Percentiles rank a stretch among this genome's conserved stretches.
Evolutionary conservation across 2,888 invertebrate species (phyloP).

Genomic region (Watsonalla binaria): DNA sequence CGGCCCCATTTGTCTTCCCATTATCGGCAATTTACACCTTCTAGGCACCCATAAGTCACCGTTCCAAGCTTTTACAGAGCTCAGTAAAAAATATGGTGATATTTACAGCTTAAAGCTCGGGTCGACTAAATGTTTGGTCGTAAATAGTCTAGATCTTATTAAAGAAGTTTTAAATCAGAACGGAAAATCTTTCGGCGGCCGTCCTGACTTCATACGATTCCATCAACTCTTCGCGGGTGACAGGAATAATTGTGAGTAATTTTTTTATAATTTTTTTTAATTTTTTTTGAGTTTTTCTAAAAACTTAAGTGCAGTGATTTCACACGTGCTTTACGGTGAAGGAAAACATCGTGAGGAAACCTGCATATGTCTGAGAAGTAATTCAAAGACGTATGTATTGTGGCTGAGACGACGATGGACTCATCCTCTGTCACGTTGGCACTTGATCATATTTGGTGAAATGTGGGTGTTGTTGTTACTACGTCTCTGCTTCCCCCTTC

Average conservation of each 20-base stretch:
- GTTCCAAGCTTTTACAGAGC: constrained; percentile 84
- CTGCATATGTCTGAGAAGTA: too few species aligned
- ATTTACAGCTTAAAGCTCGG: constrained; percentile 85
- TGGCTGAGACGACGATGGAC: too few species aligned
- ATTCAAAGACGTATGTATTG: too few species aligned
- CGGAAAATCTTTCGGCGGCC: constrained; percentile 89
- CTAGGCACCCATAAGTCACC: constrained; percentile 82
- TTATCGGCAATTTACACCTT: constrained; percentile 85
- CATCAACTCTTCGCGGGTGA: constrained; percentile 91
- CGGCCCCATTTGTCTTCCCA: constrained; percentile 82
- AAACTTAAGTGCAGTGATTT: too few species aligned
- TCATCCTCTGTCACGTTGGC: too few species aligned
- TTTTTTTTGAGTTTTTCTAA: too few species aligned
- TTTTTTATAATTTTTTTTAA: not conserved
- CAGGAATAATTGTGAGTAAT: constrained; percentile 90
- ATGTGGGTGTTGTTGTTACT: too few species aligned
- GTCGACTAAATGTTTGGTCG: constrained; percentile 83
- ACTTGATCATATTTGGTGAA: too few species aligned
- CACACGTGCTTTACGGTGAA: too few species aligned
- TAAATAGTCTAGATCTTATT: constrained; percentile 84
- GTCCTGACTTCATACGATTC: constrained; percentile 89
- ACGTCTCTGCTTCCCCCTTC: too few species aligned
- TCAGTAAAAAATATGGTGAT: constrained; percentile 84
- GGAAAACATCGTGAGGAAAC: too few species aligned
- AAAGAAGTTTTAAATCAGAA: constrained; percentile 88